Base-by-base conservation (phyloP, 2,888 invertebrate genomes). In the Prenolepis imparis region DNA sequence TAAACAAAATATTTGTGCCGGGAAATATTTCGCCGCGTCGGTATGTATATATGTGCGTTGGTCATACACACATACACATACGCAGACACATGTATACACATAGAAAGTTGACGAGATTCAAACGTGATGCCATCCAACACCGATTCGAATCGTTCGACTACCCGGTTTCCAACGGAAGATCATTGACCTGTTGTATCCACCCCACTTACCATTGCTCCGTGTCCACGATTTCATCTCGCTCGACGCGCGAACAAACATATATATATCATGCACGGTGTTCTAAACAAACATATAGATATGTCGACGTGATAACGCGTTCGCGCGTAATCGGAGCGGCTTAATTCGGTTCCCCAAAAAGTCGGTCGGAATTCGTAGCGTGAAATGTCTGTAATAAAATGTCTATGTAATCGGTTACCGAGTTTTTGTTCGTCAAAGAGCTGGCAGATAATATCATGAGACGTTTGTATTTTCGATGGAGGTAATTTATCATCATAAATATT, bases 111-210 rank as follows among this genome's bases (percentile, higher is more conserved):
- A 21, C 36, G 15, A 1, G 18, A 21, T 28, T 32, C 1, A n/a
- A 36, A 36, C 18, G 21, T n/a, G n/a, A n/a, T n/a, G 18, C 18
- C 9, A 24, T 12, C 28, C n/a, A 32, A 48, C 24, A 3, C 32
- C 24, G 11, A 24, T 18, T 77, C 52, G 48, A 59, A 52, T 55
- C 44, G 48, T 52, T 21, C 39, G 59, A 67, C 55, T n/a, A 28
- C 48, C 24, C 64, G 24, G 11, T 73, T 84, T 74, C 67, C 68
- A 57, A 66, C 32, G 55, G 67, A 32, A 77, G 83, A 77, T 82
- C 85, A 24, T 89, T 82, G 85, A 86, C 74, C 64, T 21, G 63
- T 55, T 63, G 61, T 36, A 52, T 36, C 41, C 61, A 67, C 73
- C 36, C 73, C 59, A n/a, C 57, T 44, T 64, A 36, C 21, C 41